phyloP scores from a whole-genome alignment of 2,797 vertebrate genomes.

The Benthosema pterotum region DNA sequence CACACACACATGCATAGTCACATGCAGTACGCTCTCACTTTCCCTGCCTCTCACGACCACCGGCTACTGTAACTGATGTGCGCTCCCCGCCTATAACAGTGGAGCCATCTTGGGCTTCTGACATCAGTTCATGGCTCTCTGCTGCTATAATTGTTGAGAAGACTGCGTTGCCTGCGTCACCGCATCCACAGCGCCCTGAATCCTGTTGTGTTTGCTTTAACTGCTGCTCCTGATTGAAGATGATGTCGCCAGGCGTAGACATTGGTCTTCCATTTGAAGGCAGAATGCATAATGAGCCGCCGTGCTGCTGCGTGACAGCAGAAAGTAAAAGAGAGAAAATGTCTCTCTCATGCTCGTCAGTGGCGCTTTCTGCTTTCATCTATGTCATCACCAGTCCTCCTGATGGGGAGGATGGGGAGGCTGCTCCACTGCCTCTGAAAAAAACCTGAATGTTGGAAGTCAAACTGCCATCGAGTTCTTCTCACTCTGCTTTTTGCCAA shows the following conservation, averaged over 20 bases:
- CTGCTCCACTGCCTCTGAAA: too few species aligned
- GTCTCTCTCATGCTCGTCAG: too few species aligned
- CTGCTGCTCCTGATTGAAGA: slow-evolving; percentile 59
- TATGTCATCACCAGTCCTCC: too few species aligned
- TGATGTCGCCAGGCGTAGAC: slow-evolving; percentile 49
- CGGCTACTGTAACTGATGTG: slow-evolving; percentile 57
- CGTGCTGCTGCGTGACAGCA: slow-evolving; percentile 23
- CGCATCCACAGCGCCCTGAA: slow-evolving; percentile 41
- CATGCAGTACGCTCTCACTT: slow-evolving; percentile 3
- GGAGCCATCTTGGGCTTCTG: slow-evolving; percentile 53
- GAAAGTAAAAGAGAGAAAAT: too few species aligned
- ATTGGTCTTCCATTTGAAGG: slow-evolving; percentile 53
- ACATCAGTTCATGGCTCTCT: slow-evolving; percentile 64
- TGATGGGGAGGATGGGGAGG: too few species aligned
- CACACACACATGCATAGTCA: slow-evolving; percentile 24
- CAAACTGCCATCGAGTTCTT: too few species aligned
- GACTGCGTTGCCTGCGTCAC: slow-evolving; percentile 43
- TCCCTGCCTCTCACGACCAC: slow-evolving; percentile 27
- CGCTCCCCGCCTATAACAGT: slow-evolving; percentile 50
- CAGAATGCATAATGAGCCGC: slow-evolving; percentile 45
- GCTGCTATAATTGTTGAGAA: slow-evolving; percentile 51
- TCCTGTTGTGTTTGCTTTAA: slow-evolving; percentile 53
- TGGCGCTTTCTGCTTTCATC: too few species aligned
- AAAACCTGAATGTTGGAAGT: too few species aligned
- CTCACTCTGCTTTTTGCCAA: too few species aligned